phyloP scores from a whole-genome alignment of 2,797 vertebrate genomes.

The Heliangelus exortis region DNA sequence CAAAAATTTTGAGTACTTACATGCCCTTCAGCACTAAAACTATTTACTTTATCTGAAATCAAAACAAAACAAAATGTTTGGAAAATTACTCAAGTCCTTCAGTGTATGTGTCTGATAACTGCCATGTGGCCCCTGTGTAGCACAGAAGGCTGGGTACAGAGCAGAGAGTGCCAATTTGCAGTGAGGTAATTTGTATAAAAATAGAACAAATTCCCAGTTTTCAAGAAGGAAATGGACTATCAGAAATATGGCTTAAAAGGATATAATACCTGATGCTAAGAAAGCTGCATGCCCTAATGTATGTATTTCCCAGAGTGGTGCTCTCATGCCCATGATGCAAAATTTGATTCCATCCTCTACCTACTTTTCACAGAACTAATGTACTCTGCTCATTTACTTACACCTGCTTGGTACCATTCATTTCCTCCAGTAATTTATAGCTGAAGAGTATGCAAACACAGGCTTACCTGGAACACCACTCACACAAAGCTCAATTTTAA shows the following conservation, averaged over 20 bases:
- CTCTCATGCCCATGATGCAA: not conserved
- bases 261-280: not conserved
- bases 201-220: conserved; percentile 15
- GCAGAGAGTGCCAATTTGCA: not conserved
- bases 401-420: not conserved
- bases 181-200: conserved; percentile 19
- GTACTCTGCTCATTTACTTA: not conserved
- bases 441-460: not conserved
- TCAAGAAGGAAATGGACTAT: not conserved
- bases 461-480: not conserved
- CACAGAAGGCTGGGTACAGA: not conserved
- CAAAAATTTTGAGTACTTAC: not conserved
- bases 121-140: not conserved
- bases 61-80: not conserved
- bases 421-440: not conserved
- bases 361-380: not conserved
- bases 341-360: not conserved
- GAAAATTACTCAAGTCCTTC: conserved; percentile 9
- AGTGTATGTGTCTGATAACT: not conserved
- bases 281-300: not conserved
- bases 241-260: conserved; percentile 22
- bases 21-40: not conserved
- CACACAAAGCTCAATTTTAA: not conserved
- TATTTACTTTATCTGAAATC: conserved; percentile 4
- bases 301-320: not conserved